Base-by-base conservation (phyloP, 1,140 invertebrate genomes). In the Leptoteleia sp. region DNA sequence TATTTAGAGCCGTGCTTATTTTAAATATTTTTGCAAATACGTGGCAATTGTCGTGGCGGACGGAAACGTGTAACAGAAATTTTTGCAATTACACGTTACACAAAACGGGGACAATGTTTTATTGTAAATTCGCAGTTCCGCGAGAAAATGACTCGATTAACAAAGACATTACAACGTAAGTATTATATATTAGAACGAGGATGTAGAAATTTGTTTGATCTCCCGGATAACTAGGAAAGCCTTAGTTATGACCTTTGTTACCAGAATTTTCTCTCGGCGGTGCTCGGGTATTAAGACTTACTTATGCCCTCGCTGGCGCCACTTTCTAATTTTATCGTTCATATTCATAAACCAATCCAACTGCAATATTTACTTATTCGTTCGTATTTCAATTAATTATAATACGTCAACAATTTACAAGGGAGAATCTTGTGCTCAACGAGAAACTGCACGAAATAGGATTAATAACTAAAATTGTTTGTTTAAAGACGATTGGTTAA, bases 341-440 rank as follows among this genome's bases (percentile, higher is more conserved):
- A 48, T 33, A 15, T 16, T 33, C 27, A 29, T 65, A 73, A 65
- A 65, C 59, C 59, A 73, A 65, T 73, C 59, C 4, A n/a, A 35
- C 1, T 6, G 7, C 29, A 27, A 25, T 73, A 55, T 62, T 62
- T 62, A 62, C 55, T 29, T 38, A 67, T 67, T 67, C 42, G 40
- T 70, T 59, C n/a, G n/a, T n/a, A n/a, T 61, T 47, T 17, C 57
- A 52, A 38, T 72, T 62, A 72, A 73, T 73, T 73, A 73, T 65
- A 73, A 73, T 64, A 65, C 65, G 48, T 37, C 11, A 31, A 40
- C 8, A 73, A 17, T 73, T 64, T 64, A 64, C 35, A 38, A 48
- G 50, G 25, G 33, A 64, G 61, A 45, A 25, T 55, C 7, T 6
- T n/a, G 3, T 3, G 5, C 47, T 62, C 45, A 72, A 61, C 50